Evolutionary conservation across 2,888 invertebrate species (phyloP), one percentile per base, ranked within the genome.

Genomic region (Orthosia cruda): DNA sequence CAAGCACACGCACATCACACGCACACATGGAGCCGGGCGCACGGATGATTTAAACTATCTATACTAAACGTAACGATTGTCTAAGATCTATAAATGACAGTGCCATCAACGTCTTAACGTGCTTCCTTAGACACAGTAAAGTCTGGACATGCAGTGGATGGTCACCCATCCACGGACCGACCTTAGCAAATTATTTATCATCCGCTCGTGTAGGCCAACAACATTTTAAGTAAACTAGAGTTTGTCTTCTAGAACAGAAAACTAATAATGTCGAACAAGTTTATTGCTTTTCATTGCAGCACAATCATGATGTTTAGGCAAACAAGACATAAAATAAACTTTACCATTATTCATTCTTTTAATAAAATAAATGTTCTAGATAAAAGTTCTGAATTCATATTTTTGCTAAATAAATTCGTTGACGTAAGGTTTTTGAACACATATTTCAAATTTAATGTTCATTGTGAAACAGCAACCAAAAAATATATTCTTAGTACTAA

Each of bases 381-480:
- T 69, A 79, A 77, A 63, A 66, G n/a, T 16, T 63, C 58, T 20
- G 16, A 78, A 72, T 68, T 71, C 54, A 55, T 59, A 68, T 80
- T 68, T 83, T 80, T 63, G 26, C 50, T 15, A 68, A 68, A 68
- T 79, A 71, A 71, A 52, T 67, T 61, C 26, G 57, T 74, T 70
- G 68, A 77, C 49, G 61, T 65, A 55, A 84, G 74, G 58, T 77
- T 72, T 77, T 74, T 69, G 64, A 71, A 59, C 65, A 66, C 63
- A 81, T 84, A 81, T 74, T 68, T 81, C 81, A 81, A 80, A 64
- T 32, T 64, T 63, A 74, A 81, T 84, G 81, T 67, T 74, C 69
- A 70, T 61, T 84, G 50, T 80, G 75, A 52, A 64, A 74, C 47
- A 65, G 52, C 16, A 70, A 71, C 70, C 32, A 64, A 67, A 66